Base-by-base conservation (phyloP, 1,140 invertebrate genomes). In the Papilio xuthus region DNA sequence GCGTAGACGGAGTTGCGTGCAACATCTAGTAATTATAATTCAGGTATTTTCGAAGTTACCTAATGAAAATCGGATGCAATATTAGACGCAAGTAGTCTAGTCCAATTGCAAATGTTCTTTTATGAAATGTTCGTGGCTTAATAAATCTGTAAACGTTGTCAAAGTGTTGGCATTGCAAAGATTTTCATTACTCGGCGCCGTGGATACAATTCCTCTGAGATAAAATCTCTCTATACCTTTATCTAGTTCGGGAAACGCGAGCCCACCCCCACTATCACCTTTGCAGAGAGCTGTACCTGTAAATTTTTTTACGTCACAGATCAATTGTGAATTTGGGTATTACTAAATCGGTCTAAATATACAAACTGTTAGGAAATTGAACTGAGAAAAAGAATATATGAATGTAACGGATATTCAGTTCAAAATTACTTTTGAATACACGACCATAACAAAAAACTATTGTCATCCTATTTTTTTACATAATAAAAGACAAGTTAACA, bases 231-330 rank as follows among this genome's bases (percentile, higher is more conserved):
- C 60, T 0, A 79, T 74, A 13, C 79, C 80, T 10, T 75, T 42
- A 2, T 83, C 81, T 13, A 1, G 8, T 1, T 69, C 71, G 2
- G 83, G 78, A 42, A 87, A 86, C 1, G 81, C 83, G 4, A 89
- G 71, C 0, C 88, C 88, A 0, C 87, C 87, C 9, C 87, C 88
- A 32, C 86, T 85, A 80, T 88, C 87, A 6, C 87, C 87, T 18
- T 83, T 78, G 53, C 87, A 89, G 1, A 90, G 79, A 0, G 85
- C 81, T 10, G 85, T 87, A 70, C 87, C 86, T 84, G 44, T 8
- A 44, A 76, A 26, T 60, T 60, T 60, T 2, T 60, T 26, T 28
- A 23, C 20, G 56, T 60, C 56, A 60, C 23, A 3, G 56, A 26
- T 13, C n/a, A 7, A 2, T 20, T 53, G 6, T 53, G n/a, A 53